phyloP scores from a whole-genome alignment of 2,797 vertebrate genomes.

The Dermochelys coriacea region DNA sequence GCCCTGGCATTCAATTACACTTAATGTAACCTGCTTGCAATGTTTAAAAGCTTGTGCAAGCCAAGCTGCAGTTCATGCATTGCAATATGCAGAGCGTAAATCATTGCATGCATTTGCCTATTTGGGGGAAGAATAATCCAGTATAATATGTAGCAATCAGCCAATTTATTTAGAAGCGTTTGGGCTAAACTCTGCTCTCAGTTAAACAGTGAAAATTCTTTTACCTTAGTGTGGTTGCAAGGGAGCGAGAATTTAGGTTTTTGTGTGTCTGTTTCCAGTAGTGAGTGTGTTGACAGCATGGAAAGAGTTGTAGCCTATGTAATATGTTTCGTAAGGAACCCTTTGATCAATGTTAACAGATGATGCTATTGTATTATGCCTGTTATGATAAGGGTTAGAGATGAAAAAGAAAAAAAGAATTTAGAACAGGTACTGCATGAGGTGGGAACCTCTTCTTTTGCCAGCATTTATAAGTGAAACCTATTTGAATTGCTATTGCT shows the following conservation, averaged over 20 bases:
- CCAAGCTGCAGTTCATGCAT: background rate
- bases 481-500: background rate
- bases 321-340: slow-evolving; percentile 31
- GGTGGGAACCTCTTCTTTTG: background rate
- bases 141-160: background rate
- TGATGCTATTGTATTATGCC: background rate
- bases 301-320: slow-evolving; percentile 45
- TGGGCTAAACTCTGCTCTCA: background rate
- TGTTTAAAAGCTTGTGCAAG: background rate
- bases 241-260: background rate
- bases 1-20: slow-evolving; percentile 19
- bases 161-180: background rate
- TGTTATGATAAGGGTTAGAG: background rate
- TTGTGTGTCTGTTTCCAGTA: background rate
- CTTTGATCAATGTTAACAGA: background rate
- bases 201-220: background rate
- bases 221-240: background rate
- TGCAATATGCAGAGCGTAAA: background rate
- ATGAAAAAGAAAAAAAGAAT: background rate
- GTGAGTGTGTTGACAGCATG: slow-evolving; percentile 58
- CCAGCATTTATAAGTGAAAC: background rate
- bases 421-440: background rate
- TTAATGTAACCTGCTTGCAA: background rate
- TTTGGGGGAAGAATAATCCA: background rate
- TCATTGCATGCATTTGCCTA: background rate